These are phyloP conservation scores for Zhengitettix transpicula DNA, from an alignment of 2,888 invertebrate genomes.

Conservation along the genomic window DNA sequence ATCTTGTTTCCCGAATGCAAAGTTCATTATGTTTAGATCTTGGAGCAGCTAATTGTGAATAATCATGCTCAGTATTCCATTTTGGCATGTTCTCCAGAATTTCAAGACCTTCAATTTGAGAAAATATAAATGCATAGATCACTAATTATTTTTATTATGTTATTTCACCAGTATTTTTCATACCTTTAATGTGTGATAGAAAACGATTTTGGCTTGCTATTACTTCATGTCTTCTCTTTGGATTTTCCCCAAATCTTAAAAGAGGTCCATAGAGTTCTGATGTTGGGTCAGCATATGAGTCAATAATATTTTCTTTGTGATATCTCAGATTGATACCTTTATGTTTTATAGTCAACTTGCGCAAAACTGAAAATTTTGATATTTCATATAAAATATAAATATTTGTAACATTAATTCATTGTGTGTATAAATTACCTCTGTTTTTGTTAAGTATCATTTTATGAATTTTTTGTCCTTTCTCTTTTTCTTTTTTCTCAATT, in stretches of 20 bases:
- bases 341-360: conserved; percentile 30
- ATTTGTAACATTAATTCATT: background rate
- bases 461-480: conserved; percentile 36
- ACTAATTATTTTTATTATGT: background rate
- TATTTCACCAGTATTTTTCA: background rate
- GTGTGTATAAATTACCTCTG: conserved; percentile 12
- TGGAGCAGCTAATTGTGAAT: conserved; percentile 24
- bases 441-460: conserved; percentile 31
- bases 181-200: conserved; percentile 4
- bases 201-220: conserved; percentile 19
- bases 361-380: conserved; percentile 20
- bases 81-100: conserved; percentile 30
- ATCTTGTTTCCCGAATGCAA: conserved; percentile 44
- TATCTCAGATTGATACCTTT: conserved; percentile 25
- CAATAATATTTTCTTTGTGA: conserved; percentile 27
- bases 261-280: conserved; percentile 47
- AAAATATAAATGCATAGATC: background rate
- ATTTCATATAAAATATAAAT: background rate
- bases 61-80: conserved; percentile 32
- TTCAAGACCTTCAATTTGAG: conserved; percentile 32
- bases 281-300: conserved; percentile 35
- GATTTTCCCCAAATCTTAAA: conserved; percentile 46
- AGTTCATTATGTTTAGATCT: conserved; percentile 20
- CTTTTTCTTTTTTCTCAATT: conserved; percentile 13
- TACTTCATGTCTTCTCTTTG: conserved; percentile 38